A percentile compares a stretch with the other conserved stretches of the same genome.
Evolutionary conservation across 2,888 invertebrate genomes (phyloP).

Genomic region (Polydrusus tereticollis): DNA sequence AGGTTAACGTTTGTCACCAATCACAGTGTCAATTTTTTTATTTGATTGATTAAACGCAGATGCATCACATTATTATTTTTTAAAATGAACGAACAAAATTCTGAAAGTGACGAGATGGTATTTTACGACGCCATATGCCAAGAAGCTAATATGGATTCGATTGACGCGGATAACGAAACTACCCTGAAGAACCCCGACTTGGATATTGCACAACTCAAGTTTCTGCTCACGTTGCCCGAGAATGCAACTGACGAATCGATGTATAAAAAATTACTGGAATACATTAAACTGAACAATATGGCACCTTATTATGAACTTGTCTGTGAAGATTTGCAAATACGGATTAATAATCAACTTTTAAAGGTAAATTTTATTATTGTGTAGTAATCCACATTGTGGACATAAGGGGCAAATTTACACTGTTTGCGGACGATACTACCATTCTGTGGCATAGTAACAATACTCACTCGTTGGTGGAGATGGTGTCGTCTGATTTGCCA

Average conservation of each 20-base stretch:
- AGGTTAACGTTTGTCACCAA: background rate
- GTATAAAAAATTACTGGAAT: conserved; percentile 67
- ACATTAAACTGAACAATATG: conserved; percentile 72
- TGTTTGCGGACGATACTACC: too few species aligned
- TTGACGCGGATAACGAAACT: background rate
- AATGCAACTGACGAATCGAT: conserved; percentile 65
- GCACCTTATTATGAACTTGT: conserved; percentile 75
- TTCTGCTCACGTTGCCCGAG: conserved; percentile 69
- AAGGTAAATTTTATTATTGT: conserved; percentile 16
- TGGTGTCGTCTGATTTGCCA: too few species aligned
- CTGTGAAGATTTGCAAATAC: conserved; percentile 67
- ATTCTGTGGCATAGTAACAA: too few species aligned
- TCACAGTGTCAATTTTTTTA: conserved; percentile 7
- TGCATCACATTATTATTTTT: background rate
- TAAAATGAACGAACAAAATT: conserved; percentile 49
- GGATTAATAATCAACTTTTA: conserved; percentile 65
- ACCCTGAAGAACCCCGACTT: conserved; percentile 55
- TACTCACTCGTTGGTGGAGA: too few species aligned
- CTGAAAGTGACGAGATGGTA: conserved; percentile 47
- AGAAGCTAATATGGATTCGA: conserved; percentile 11
- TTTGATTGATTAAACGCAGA: background rate
- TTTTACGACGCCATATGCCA: conserved; percentile 41
- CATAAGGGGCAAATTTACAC: too few species aligned
- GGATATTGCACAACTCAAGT: conserved; percentile 71
- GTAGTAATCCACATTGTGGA: too few species aligned